Base-by-base conservation (phyloP, 2,888 invertebrate species). In the Hirtodrosophila histrioides region DNA sequence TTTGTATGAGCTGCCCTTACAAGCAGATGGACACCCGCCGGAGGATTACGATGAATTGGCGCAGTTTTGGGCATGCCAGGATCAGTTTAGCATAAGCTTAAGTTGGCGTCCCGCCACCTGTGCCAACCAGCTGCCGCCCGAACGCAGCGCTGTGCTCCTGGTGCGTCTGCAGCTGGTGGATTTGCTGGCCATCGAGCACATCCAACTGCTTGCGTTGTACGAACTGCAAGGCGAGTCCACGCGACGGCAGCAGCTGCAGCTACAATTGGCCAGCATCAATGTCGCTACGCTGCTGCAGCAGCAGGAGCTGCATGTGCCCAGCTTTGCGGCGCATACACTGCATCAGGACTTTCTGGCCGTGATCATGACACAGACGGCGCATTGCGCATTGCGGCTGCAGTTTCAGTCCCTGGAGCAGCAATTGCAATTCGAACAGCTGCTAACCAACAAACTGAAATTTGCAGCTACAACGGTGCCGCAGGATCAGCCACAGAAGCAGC, bases 301-400 rank as follows among this genome's bases (percentile, higher is more conserved):
- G 3, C 75, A 73, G 35, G 58, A 70, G 10, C 27, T 55, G 3
- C 73, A 76, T 63, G 65, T 71, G 10, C 68, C 90, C 3, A 75
- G 46, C 9, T 91, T 91, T 48, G 45, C 54, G 0, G 33, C 70
- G 3, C 6, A 50, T 0, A 78, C 81, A 3, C 12, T 91, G 43
- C 88, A 91, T 60, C 89, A 89, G 43, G 91, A 91, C 58, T 86
- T 91, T 46, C 65, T 91, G 10, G 84, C 91, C 3, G 77, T 88
- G 12, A 76, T 89, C 5, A 75, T 88, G 67, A 73, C 86, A 0
- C 75, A 87, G 10, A 56, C 74, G 3, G 51, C 70, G 2, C 74
- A 82, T 9, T 73, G 78, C 11, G 65, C 64, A 1, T 17, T 89
- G 10, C 68, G 56, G 1, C 51, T 91, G 5, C 55, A 69, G 12